phyloP scores from a whole-genome alignment of 2,797 vertebrate genomes.

The Hypotaenidia okinawae region DNA sequence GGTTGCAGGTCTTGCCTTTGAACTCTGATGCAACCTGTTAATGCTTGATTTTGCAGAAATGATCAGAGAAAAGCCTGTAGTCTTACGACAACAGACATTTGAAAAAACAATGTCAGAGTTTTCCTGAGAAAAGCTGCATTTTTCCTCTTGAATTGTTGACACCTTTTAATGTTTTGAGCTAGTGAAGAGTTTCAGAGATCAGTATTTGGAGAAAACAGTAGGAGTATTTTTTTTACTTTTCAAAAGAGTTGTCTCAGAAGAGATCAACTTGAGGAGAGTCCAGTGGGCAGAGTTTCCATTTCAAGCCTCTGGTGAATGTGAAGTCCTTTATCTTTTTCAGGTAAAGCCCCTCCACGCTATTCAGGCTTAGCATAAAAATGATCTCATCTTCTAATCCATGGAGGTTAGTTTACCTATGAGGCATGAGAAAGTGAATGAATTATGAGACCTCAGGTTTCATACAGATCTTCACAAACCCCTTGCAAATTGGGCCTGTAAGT shows the following conservation, averaged over 20 bases:
- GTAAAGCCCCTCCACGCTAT: background rate
- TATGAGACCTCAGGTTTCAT: slow-evolving; percentile 20
- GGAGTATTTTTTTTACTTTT: slow-evolving; percentile 10
- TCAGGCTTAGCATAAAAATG: slow-evolving; percentile 17
- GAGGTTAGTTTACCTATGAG: background rate
- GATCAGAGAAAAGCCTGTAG: background rate
- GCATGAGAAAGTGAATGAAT: slow-evolving; percentile 12
- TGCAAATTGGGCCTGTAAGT: slow-evolving; percentile 5
- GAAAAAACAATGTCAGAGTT: background rate
- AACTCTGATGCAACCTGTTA: background rate
- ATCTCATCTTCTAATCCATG: background rate
- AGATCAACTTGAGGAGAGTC: background rate
- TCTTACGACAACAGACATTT: background rate
- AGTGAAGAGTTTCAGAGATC: background rate
- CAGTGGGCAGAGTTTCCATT: background rate
- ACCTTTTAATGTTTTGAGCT: background rate
- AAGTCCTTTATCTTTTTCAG: background rate
- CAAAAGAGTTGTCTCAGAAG: background rate
- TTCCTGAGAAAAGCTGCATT: background rate
- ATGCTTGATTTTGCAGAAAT: background rate
- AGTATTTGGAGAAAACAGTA: background rate
- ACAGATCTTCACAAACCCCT: slow-evolving; percentile 24
- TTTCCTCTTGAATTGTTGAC: slow-evolving; percentile 10
- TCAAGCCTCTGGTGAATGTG: background rate
- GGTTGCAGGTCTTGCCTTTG: background rate